phyloP scores from a whole-genome alignment of 2,113 vertebrate species.

The Penelope pileata region DNA sequence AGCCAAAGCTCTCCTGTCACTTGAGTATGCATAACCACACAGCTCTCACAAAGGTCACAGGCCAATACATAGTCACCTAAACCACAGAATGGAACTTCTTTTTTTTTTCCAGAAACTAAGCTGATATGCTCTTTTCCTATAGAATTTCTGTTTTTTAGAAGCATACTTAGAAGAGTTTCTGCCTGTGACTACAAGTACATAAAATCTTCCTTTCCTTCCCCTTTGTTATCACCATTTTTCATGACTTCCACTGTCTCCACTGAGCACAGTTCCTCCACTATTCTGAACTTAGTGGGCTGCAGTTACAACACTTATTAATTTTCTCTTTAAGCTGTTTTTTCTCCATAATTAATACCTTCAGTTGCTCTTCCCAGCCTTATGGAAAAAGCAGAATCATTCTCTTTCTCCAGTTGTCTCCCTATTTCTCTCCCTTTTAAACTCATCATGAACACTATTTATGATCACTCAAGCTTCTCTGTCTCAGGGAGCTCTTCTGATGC shows the following conservation, averaged over 20 bases:
- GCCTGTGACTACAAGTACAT: background rate
- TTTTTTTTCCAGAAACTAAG: background rate
- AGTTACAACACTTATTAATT: background rate
- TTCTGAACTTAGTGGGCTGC: background rate
- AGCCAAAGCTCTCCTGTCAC: background rate
- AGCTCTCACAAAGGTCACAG: rapidly evolving
- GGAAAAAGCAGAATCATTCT: background rate
- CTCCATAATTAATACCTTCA: background rate
- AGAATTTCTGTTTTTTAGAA: background rate
- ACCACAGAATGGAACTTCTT: background rate
- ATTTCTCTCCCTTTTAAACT: background rate
- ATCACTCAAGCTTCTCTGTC: background rate
- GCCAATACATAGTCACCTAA: too few species aligned
- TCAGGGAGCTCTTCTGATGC: background rate
- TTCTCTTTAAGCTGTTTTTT: background rate
- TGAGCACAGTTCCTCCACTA: background rate
- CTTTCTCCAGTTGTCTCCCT: background rate
- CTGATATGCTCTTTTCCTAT: background rate
- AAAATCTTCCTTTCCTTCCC: background rate
- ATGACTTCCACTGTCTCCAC: background rate
- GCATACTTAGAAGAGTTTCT: rapidly evolving
- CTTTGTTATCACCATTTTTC: background rate
- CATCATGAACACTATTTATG: background rate
- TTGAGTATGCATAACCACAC: rapidly evolving
- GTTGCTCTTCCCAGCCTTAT: background rate